These are phyloP conservation scores for Galaxea fascicularis DNA, from an alignment of 92 coral and sea anemone genomes.

Conservation along the genomic window DNA sequence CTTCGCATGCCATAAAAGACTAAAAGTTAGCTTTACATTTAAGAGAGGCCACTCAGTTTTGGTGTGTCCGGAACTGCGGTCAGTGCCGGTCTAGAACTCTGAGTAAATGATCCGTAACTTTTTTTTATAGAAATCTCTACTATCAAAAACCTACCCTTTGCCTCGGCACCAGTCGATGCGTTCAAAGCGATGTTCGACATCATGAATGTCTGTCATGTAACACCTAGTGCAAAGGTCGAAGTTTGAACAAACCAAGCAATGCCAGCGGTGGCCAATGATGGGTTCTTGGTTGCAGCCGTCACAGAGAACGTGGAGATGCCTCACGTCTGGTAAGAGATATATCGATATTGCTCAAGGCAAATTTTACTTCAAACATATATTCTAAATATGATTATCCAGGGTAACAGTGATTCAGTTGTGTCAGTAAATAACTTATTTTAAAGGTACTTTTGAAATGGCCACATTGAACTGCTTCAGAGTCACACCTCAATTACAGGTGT, in stretches of 20 bases:
- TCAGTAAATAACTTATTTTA: too few relatives aligned
- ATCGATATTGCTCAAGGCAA: neutral
- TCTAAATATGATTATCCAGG: neutral
- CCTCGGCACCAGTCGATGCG: constrained; percentile 39
- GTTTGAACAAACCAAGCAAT: constrained; percentile 56
- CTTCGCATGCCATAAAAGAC: too few relatives aligned
- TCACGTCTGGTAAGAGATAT: constrained; percentile 31
- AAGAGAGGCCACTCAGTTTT: too few relatives aligned
- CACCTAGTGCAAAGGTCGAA: constrained; percentile 72
- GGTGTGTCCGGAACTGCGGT: neutral
- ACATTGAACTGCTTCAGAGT: too few relatives aligned
- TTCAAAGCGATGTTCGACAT: constrained; percentile 47
- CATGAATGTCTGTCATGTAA: constrained; percentile 71
- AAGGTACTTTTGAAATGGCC: too few relatives aligned
- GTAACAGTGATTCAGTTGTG: too few relatives aligned
- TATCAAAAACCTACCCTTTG: constrained; percentile 34
- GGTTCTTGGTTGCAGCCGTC: constrained; percentile 67
- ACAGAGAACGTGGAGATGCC: constrained; percentile 40
- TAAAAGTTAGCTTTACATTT: too few relatives aligned
- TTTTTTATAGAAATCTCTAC: too few relatives aligned
- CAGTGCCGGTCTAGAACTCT: neutral
- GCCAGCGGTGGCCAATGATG: constrained; percentile 68
- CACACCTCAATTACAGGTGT: too few relatives aligned
- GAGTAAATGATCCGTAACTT: too few relatives aligned
- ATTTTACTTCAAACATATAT: too few relatives aligned